Evolutionary conservation across 2,888 invertebrate species (phyloP), one percentile per base, ranked within the genome.

Genomic region (Lasioglossum marginatum): DNA sequence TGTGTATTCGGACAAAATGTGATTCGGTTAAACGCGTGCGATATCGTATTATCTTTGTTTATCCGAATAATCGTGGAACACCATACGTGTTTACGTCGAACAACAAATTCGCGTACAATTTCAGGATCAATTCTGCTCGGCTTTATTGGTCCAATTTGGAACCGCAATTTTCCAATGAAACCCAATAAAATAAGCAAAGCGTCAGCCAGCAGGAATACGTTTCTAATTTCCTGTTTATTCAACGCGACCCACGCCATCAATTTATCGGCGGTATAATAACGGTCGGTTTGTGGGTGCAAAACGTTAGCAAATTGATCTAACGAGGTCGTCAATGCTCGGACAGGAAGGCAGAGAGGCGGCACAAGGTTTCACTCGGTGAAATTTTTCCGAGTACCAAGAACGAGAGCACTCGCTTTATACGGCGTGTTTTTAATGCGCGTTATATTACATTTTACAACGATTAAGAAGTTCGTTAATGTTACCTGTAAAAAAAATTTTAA

Each of bases 291-390:
- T 88, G 89, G 89, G 89, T 89, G 89, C 89, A 78, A 88, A 85
- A 84, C 77, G 83, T 86, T 89, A 77, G 85, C 86, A 89, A 89
- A 89, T 89, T 88, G 88, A 91, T 91, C 87, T 87, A 90, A 90
- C 81, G 91, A 90, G 90, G 90, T 90, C 90, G 88, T 77, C 82
- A 82, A 82, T 83, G 87, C 89, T 82, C 88, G 81, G 43, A 79
- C 90, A 83, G 81, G 84, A 87, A 82, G 83, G 79, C 81, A 77
- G 77, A 71, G 63, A 78, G 81, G 81, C 79, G 82, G 77, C 75
- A 52, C 72, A 81, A 63, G 87, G 87, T 90, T 90, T 90, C 89
- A 89, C 91, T 88, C 77, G 89, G 89, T 89, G 90, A 90, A 90
- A 90, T 86, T 88, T 90, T 89, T 89, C 79, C 86, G 66, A 57